Base-by-base conservation (phyloP, 64 coral and sea anemone species). In the Pocillopora verrucosa region DNA sequence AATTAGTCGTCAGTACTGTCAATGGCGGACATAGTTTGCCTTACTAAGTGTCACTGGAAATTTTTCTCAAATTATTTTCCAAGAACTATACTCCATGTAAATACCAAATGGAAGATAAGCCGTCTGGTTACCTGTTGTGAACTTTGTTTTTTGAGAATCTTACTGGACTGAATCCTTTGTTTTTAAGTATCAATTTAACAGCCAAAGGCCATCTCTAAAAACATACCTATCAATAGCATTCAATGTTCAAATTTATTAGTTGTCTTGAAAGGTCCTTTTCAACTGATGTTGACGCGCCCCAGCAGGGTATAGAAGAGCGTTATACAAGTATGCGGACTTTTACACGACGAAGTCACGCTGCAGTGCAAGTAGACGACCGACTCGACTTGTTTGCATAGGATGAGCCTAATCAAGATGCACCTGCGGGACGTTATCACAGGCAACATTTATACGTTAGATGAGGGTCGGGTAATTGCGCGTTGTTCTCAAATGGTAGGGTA, bases 281-380 rank as follows among this genome's bases (percentile, higher is more conserved):
- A 36, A 35, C 19, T 91, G 45, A 24, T 91, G 15, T 26, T 86
- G 6, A 73, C n/a, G 59, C 38, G 16, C 36, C 3, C 58, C 41
- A 57, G 90, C 90, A 16, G 16, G 68, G 38, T 75, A n/a, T 91
- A 12, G 82, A 86, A 58, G 90, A 91, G 30, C n/a, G 60, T 91
- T 9, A 78, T 91, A 12, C n/a, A 58, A 84, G 25, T 91, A 91
- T 35, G 90, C 90, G 2, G 90, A 91, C 20, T 91, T 91, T 57
- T n/a, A n/a, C 35, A 41, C 15, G 24, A 36, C 64, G 9, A 38
- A 2, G 90, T 78, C 17, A n/a, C n/a, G n/a, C 58, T 25, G 45
- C 74, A 10, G 72, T 61, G 0, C 80, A 56, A 7, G 36, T 86
- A 5, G 67, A 20, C 35, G 90, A 86, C n/a, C 37, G 73, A 86